phyloP scores from a whole-genome alignment of 1,140 invertebrate genomes.

The Harpegnathos saltator region DNA sequence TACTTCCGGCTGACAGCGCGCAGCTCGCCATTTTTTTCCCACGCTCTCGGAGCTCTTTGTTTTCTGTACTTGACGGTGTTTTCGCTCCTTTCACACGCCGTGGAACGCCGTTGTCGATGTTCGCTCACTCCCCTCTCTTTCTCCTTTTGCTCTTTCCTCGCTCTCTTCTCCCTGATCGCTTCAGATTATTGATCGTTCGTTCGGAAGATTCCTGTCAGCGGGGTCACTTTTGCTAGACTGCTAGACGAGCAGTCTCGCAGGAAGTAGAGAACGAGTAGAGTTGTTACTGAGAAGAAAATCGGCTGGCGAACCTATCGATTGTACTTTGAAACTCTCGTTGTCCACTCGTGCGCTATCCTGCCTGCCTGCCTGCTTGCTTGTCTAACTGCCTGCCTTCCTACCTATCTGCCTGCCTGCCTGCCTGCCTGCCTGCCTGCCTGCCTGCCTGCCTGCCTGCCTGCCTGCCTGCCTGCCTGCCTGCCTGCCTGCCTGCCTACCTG shows the following conservation, averaged over 20 bases:
- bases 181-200: constrained; percentile 76
- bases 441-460: constrained; percentile 7
- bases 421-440: background rate
- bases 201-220: constrained; percentile 76
- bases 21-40: constrained; percentile 51
- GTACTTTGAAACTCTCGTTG: constrained; percentile 69
- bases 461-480: constrained; percentile 11
- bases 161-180: constrained; percentile 48
- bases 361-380: constrained; percentile 1
- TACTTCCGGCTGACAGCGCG: constrained; percentile 54
- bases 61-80: constrained; percentile 62
- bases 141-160: background rate
- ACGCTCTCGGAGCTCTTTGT: constrained; percentile 42
- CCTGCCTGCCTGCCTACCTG: constrained; percentile 5
- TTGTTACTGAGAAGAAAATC: constrained; percentile 73
- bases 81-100: constrained; percentile 68
- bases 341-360: constrained; percentile 15
- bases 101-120: constrained; percentile 41
- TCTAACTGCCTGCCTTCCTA: background rate
- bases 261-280: constrained; percentile 70
- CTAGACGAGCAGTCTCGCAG: constrained; percentile 75
- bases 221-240: constrained; percentile 73
- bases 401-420: background rate
- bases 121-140: background rate
- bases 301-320: constrained; percentile 73